Conservation (phyloP, 2,888 invertebrate genomes). For the Platycheirus rosarum region DNA sequence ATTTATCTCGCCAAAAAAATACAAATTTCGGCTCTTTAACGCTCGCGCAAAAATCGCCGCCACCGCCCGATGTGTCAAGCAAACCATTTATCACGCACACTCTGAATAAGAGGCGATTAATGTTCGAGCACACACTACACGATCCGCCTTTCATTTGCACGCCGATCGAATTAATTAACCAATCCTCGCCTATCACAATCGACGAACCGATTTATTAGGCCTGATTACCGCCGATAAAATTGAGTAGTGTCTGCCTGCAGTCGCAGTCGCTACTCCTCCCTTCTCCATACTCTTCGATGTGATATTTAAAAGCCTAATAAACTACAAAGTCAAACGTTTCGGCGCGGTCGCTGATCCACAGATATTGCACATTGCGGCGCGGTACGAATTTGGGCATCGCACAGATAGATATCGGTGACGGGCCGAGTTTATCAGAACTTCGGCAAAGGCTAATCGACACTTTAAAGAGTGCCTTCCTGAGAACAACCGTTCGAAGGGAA, state of each 20-base stretch:
- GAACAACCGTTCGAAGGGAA: slow-evolving; percentile 45
- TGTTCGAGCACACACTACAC: slow-evolving; percentile 57
- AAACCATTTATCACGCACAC: slow-evolving; percentile 72
- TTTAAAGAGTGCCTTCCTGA: slow-evolving; percentile 24
- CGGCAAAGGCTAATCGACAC: slow-evolving; percentile 54
- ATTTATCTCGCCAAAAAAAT: slow-evolving; percentile 28
- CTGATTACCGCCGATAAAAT: slow-evolving; percentile 63
- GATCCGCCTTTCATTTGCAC: slow-evolving; percentile 73
- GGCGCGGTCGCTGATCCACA: slow-evolving; percentile 40
- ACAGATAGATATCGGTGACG: slow-evolving; percentile 22
- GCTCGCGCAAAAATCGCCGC: slow-evolving; percentile 30
- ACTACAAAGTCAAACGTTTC: slow-evolving; percentile 52
- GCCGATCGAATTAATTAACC: slow-evolving; percentile 74
- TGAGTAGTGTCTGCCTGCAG: slow-evolving; percentile 29
- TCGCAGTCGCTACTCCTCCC: not conserved
- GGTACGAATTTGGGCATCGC: slow-evolving; percentile 31
- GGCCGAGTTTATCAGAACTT: slow-evolving; percentile 55
- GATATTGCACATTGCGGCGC: slow-evolving; percentile 46
- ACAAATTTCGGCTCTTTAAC: slow-evolving; percentile 53
- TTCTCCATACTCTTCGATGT: not conserved
- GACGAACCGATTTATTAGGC: slow-evolving; percentile 70
- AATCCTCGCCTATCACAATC: slow-evolving; percentile 72
- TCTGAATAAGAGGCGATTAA: slow-evolving; percentile 65
- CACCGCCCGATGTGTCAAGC: slow-evolving; percentile 52
- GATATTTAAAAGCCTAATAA: slow-evolving; percentile 65